Evolutionary conservation across 1,140 invertebrate species (phyloP), one percentile per base, ranked within the genome.

Genomic region (Drosophila pandora): DNA sequence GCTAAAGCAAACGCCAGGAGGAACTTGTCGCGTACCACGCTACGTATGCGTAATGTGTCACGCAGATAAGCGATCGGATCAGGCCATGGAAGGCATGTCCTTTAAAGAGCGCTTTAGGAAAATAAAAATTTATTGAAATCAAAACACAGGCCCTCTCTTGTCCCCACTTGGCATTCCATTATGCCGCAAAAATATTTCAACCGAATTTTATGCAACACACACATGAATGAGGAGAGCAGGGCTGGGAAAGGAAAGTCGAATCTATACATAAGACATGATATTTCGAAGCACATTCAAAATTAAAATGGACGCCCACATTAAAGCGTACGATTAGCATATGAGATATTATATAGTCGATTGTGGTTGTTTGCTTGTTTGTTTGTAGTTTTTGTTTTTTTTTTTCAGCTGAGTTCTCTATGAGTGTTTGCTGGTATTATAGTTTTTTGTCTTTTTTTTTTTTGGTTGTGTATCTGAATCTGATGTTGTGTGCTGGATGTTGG

Each of bases 321-420:
- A 76, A 75, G 72, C 73, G 71, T 60, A 68, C 73, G 73, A 76
- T 76, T 76, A 76, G 73, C 73, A 76, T 43, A 67, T 67, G 72
- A 67, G 41, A 49, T 70, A 68, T 70, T 69, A 67, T 67, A 68
- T 69, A 70, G 65, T 69, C 64, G 65, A 69, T 69, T 69, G 63
- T 69, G 63, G 63, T 30, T 30, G 52, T 70, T 28, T 23, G 54
- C 23, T 62, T 53, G 28, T 37, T 68, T 69, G 47, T 53, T 68
- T 68, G 22, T 53, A 30, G 67, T 47, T 37, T 47, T 37, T 39
- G 37, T 22, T 37, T 43, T 45, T 37, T 43, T 45, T 65, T 39
- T n/a, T 41, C 43, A 57, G 43, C 65, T 57, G 21, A 69, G 65
- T 68, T 68, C 50, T 56, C 37, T 54, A 69, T 76, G 62, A 63